Percentiles rank a stretch among this genome's conserved stretches.
Evolutionary conservation across 2,888 invertebrate genomes (phyloP).

Genomic region (Xestia ashworthii): DNA sequence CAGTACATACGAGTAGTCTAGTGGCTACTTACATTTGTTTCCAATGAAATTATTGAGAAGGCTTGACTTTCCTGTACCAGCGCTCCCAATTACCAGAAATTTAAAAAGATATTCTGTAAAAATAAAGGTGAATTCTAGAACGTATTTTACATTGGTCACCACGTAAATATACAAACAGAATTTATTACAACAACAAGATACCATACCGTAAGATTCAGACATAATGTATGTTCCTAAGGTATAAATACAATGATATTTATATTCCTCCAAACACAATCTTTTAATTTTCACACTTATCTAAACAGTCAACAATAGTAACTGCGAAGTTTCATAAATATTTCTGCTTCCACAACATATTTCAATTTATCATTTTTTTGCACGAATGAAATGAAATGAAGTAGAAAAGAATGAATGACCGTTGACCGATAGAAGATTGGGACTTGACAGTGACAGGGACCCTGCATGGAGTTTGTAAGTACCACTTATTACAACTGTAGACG

Average conservation of each 20-base stretch:
- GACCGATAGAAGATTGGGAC: neutral
- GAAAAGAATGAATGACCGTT: neutral
- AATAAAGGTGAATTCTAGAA: neutral
- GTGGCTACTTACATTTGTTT: slow-evolving; percentile 93
- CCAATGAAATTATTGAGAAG: slow-evolving; percentile 96
- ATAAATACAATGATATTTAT: neutral
- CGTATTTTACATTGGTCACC: neutral
- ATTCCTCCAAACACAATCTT: slow-evolving; percentile 12
- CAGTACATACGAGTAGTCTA: too few species aligned
- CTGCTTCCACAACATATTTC: neutral
- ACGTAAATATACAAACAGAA: slow-evolving; percentile 11
- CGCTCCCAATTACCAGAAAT: slow-evolving; percentile 96
- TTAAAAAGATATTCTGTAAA: slow-evolving; percentile 95
- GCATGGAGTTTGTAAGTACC: too few species aligned
- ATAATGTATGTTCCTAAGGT: slow-evolving; percentile 23
- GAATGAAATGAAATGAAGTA: slow-evolving; percentile 7
- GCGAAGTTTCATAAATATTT: neutral
- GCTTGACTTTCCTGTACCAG: slow-evolving; percentile 96
- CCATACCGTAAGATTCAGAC: slow-evolving; percentile 58
- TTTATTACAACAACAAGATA: slow-evolving; percentile 13
- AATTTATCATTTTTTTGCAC: slow-evolving; percentile 9
- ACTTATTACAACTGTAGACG: too few species aligned
- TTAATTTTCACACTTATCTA: slow-evolving; percentile 17
- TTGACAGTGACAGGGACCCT: neutral
- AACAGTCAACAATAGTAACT: slow-evolving; percentile 17